phyloP scores from a whole-genome alignment of 1,140 invertebrate species.

The Drosophila baimaii region DNA sequence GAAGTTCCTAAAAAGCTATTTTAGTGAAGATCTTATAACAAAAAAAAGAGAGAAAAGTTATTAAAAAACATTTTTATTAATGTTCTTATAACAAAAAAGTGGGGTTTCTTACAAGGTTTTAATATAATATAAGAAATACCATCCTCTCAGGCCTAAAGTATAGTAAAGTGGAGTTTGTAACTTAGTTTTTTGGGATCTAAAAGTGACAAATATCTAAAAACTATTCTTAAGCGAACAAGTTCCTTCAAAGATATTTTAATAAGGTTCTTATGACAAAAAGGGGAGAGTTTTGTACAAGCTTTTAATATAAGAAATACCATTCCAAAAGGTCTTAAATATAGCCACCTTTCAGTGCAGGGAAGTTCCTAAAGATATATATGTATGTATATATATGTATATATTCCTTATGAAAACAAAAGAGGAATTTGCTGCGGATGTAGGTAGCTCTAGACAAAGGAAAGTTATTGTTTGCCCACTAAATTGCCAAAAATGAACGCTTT shows the following conservation, averaged over 20 bases:
- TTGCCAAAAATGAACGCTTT: constrained; percentile 26
- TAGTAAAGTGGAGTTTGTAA: no score
- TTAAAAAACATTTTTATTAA: not conserved
- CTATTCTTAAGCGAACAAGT: no score
- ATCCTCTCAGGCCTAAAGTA: not conserved
- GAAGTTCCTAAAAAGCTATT: not conserved
- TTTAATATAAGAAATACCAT: not conserved
- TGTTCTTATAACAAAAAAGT: not conserved
- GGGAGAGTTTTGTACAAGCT: not conserved
- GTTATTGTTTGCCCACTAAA: constrained; percentile 40
- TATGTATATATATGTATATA: not conserved
- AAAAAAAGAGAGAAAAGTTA: not conserved
- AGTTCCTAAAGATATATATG: not conserved
- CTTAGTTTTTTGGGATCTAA: no score
- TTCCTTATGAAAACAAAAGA: not conserved
- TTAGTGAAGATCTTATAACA: not conserved
- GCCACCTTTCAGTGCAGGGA: not conserved
- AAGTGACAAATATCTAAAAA: no score
- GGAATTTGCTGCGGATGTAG: constrained; percentile 31
- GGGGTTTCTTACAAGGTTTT: not conserved
- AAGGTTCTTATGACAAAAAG: not conserved
- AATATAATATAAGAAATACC: not conserved
- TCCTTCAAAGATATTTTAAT: no score
- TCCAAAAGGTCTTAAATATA: not conserved
- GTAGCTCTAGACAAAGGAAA: constrained; percentile 50